A percentile compares a stretch with the other conserved stretches of the same genome.
Evolutionary conservation across 2,888 invertebrate genomes (phyloP).

Genomic region (Papilio demoleus): DNA sequence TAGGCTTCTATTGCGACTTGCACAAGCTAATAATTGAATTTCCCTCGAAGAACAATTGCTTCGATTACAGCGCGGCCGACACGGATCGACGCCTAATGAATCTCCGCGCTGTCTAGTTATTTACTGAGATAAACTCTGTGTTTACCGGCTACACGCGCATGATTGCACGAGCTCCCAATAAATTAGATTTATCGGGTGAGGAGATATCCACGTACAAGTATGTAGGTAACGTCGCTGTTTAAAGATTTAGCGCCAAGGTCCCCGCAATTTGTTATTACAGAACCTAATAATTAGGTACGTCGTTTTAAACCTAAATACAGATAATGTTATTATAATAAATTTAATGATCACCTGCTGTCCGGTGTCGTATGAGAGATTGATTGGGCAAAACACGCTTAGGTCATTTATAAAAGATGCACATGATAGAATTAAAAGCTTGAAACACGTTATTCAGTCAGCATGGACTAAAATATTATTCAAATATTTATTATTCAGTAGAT

Average conservation of each 20-base stretch:
- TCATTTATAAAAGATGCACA: constrained; percentile 1
- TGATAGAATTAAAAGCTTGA: constrained; percentile 11
- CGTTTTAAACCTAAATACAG: constrained; percentile 30
- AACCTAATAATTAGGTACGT: constrained; percentile 37
- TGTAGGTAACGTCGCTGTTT: constrained; percentile 45
- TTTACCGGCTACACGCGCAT: constrained; percentile 80
- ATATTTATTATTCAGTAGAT: not conserved
- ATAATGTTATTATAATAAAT: constrained; percentile 39
- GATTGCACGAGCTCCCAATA: constrained; percentile 81
- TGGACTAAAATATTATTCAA: not conserved
- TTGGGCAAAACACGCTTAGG: constrained; percentile 17
- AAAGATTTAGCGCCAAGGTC: constrained; percentile 40
- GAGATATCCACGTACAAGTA: constrained; percentile 51
- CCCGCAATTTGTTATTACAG: constrained; percentile 34
- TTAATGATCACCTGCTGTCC: constrained; percentile 30
- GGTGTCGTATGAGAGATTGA: constrained; percentile 26
- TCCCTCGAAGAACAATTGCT: constrained; percentile 79
- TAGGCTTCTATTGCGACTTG: constrained; percentile 66
- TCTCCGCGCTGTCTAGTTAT: constrained; percentile 80
- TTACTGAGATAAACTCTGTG: constrained; percentile 80
- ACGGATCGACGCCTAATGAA: constrained; percentile 82
- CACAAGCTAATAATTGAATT: constrained; percentile 78
- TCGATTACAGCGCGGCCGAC: constrained; percentile 78
- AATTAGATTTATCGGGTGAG: constrained; percentile 72
- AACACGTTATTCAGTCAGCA: constrained; percentile 5